Evolutionary conservation across 2,113 vertebrate species (phyloP), one percentile per base, ranked within the genome.

Genomic region (Lepisosteus oculatus): DNA sequence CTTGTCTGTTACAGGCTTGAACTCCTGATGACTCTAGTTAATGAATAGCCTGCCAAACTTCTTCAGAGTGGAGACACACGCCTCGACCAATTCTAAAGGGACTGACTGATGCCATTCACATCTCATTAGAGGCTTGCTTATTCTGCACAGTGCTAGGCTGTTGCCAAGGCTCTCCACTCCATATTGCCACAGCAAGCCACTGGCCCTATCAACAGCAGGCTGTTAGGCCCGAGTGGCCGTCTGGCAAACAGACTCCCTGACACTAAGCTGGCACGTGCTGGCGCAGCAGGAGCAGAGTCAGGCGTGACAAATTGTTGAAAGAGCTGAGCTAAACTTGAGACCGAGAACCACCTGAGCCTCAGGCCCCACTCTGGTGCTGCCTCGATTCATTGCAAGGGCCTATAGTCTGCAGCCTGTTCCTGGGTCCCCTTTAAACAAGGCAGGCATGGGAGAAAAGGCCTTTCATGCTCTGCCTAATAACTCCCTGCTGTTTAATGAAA

Each of bases 291-390:
- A 88, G 88, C 90, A 76, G 92, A 84, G 86, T 82, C 82, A 80
- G 89, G 87, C 95, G 92, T 98, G 97, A 98, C 96, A 93, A 96
- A 99, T 95, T 79, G 90, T 91, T 97, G 88, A 95, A 95, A 96
- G 90, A 90, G 90, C 90, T 87, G 84, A 80, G 89, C 89, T 88
- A 87, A 89, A 95, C 93, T 89, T 79, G 74, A 80, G 90, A 86
- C 89, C 90, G 94, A 87, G 84, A 88, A 83, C 93, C 96, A 98
- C 96, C 97, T 98, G 96, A 97, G 95, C 94, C 93, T 90, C 73
- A 47, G 69, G 86, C 85, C 85, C 65, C 80, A 43, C 86, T 74
- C 51, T 69, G 68, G 78, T 71, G 85, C 78, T 74, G 76, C 81
- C 87, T 79, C 80, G 70, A 85, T 90, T 85, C 89, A 81, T 51